These are phyloP conservation scores for Anolis carolinensis DNA, from an alignment of 2,113 vertebrate genomes.

Conservation along the genomic window DNA sequence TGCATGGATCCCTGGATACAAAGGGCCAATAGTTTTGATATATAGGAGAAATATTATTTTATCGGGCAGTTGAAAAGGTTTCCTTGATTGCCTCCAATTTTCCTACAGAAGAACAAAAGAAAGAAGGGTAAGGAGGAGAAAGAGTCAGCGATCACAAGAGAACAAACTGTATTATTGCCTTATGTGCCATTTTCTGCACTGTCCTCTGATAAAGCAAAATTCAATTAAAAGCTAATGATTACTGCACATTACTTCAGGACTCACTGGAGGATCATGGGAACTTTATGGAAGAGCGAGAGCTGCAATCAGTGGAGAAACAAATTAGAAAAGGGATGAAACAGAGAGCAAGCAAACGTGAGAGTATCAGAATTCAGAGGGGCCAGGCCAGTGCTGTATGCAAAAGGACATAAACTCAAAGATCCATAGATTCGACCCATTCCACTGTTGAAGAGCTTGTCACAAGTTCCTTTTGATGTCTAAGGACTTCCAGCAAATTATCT, in stretches of 20 bases:
- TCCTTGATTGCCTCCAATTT: not conserved
- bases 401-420: not conserved
- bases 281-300: not conserved
- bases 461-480: no score
- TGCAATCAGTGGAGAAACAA: not conserved
- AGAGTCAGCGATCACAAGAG: not conserved
- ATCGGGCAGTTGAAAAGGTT: not conserved
- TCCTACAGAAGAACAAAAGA: no score
- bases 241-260: rapidly evolving
- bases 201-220: not conserved
- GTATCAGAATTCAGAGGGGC: not conserved
- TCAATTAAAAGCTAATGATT: not conserved
- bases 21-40: no score
- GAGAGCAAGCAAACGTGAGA: not conserved
- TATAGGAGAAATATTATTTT: not conserved
- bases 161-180: not conserved
- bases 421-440: not conserved
- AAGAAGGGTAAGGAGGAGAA: not conserved
- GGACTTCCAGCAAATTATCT: not conserved
- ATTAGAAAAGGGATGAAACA: not conserved
- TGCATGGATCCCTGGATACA: no score
- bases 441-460: not conserved
- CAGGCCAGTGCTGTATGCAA: not conserved
- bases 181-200: no score
- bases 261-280: not conserved